These are phyloP conservation scores for Tragelaphus imberbis DNA, from an alignment of 2,113 vertebrate genomes.

Conservation along the genomic window DNA sequence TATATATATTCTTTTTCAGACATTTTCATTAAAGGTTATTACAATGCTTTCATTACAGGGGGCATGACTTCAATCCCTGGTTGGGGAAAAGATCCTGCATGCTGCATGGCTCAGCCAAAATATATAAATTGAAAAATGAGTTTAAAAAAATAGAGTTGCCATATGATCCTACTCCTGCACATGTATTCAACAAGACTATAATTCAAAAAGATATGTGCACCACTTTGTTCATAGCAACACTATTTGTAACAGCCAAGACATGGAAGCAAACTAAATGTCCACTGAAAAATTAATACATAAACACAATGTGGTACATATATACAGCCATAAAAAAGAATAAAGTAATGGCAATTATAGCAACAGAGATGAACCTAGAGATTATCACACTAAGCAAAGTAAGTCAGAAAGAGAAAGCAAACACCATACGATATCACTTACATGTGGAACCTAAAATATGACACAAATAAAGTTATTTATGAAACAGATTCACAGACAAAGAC, in stretches of 20 bases:
- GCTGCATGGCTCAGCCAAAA: neutral
- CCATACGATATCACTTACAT: neutral
- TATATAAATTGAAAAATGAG: neutral
- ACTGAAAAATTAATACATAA: neutral
- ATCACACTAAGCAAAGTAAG: neutral
- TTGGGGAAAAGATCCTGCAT: neutral
- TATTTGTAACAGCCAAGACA: neutral
- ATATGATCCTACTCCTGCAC: neutral
- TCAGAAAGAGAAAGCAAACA: neutral
- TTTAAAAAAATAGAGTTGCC: neutral
- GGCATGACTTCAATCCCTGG: neutral
- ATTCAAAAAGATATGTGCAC: neutral
- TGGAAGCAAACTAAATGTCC: neutral
- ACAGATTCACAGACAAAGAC: neutral
- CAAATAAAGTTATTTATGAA: neutral
- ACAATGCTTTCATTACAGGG: neutral
- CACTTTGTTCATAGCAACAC: neutral
- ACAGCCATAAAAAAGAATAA: neutral
- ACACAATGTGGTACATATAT: neutral
- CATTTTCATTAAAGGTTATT: neutral
- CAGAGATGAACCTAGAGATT: neutral
- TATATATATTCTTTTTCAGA: neutral
- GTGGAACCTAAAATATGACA: neutral
- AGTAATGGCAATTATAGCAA: neutral
- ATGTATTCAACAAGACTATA: neutral